Percentiles rank a stretch among this genome's conserved stretches.
Conservation (phyloP, 1,140 invertebrate genomes). For the Eciton burchellii region DNA sequence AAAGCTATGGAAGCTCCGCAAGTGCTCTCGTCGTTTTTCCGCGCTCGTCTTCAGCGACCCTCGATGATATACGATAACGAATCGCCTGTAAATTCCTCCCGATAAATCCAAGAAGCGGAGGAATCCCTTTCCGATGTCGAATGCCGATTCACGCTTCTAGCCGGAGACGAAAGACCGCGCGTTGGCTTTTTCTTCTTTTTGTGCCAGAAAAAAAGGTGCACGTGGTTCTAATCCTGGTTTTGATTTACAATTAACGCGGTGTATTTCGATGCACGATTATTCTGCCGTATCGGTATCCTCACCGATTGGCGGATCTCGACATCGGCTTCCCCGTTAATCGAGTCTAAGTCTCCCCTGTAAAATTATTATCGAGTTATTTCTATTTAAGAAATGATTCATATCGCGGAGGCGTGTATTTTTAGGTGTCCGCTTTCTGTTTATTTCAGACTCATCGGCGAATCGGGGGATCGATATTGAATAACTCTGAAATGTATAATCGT, state of each 20-base stretch:
- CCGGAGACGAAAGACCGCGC: background rate
- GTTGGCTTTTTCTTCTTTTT: background rate
- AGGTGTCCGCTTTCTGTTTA: background rate
- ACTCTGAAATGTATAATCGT: background rate
- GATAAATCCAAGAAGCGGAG: background rate
- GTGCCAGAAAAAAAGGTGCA: background rate
- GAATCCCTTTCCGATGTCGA: background rate
- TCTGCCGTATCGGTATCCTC: too few species aligned
- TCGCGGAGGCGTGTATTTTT: too few species aligned
- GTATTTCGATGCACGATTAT: too few species aligned
- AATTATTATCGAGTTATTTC: too few species aligned
- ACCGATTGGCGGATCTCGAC: too few species aligned
- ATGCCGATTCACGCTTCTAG: background rate
- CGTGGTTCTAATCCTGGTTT: too few species aligned
- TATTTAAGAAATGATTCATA: too few species aligned
- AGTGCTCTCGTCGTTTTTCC: background rate
- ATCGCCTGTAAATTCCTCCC: background rate
- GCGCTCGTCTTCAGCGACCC: background rate
- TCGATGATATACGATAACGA: background rate
- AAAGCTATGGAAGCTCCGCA: background rate
- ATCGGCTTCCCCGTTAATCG: too few species aligned
- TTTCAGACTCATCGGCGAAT: background rate
- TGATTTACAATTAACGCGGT: too few species aligned
- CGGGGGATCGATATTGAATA: background rate
- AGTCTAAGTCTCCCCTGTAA: too few species aligned